phyloP scores from a whole-genome alignment of 2,888 invertebrate genomes.

The Eupithecia subfuscata region DNA sequence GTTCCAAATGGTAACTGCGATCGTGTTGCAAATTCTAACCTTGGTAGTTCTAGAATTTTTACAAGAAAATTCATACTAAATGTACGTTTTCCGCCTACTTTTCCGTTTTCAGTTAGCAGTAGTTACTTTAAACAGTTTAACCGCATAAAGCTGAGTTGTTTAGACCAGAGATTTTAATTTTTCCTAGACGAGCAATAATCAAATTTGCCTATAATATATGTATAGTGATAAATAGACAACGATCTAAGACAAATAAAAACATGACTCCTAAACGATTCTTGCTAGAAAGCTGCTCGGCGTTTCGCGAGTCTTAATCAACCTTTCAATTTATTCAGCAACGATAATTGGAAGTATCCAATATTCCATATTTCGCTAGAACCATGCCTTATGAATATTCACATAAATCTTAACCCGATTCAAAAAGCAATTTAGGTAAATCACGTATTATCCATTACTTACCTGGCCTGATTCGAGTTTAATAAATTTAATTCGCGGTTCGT shows the following conservation, averaged over 20 bases:
- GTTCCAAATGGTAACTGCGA: not conserved
- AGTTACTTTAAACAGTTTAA: not conserved
- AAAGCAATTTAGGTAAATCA: constrained; percentile 37
- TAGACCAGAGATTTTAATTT: not conserved
- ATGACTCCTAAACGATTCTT: not conserved
- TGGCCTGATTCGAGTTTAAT: constrained; percentile 55
- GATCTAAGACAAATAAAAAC: not conserved
- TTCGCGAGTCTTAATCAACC: constrained; percentile 11
- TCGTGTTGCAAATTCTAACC: not conserved
- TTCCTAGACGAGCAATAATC: not conserved
- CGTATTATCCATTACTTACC: constrained; percentile 38
- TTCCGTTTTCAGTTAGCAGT: not conserved
- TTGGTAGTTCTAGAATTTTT: not conserved
- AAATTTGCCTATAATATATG: no score
- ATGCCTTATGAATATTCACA: constrained; percentile 33
- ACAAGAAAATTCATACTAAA: not conserved
- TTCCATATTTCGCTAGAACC: constrained; percentile 25
- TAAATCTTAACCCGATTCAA: constrained; percentile 35
- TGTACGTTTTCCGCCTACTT: not conserved
- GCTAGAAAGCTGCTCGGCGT: not conserved
- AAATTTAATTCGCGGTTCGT: constrained; percentile 50
- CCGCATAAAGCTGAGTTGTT: not conserved
- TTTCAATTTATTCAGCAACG: constrained; percentile 27
- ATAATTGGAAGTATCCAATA: constrained; percentile 24
- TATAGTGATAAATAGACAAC: not conserved